These are phyloP conservation scores for Tachycineta bicolor DNA, from an alignment of 2,113 vertebrate species.

Conservation along the genomic window DNA sequence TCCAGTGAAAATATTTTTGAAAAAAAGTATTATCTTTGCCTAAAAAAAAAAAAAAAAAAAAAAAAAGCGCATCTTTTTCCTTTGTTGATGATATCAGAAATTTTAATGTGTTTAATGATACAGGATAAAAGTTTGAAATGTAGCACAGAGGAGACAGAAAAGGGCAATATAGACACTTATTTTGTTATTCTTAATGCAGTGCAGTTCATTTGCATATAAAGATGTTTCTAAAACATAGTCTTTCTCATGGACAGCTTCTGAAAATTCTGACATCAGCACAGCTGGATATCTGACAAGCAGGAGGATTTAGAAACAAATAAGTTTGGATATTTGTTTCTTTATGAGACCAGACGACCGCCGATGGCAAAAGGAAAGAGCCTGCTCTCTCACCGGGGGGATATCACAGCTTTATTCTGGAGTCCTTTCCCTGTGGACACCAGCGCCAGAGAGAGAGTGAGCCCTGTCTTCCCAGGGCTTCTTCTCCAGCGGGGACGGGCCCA, in stretches of 20 bases:
- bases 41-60: not conserved
- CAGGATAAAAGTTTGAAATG: not conserved
- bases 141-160: not conserved
- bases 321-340: not conserved
- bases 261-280: constrained; percentile 1
- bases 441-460: too few relatives aligned
- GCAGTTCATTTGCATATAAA: not conserved
- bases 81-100: not conserved
- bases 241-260: not conserved
- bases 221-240: not conserved
- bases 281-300: not conserved
- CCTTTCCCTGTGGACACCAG: too few relatives aligned
- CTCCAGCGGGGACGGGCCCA: too few relatives aligned
- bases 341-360: too few relatives aligned
- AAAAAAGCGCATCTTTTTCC: not conserved
- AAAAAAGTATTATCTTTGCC: not conserved
- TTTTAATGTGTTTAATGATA: not conserved
- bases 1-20: not conserved
- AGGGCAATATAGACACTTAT: not conserved
- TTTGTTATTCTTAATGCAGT: not conserved
- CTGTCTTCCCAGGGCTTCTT: too few relatives aligned
- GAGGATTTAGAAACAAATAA: not conserved
- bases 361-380: too few relatives aligned
- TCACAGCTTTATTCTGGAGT: too few relatives aligned
- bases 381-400: too few relatives aligned